Conservation (phyloP, 2,797 vertebrate species). For the Huso huso region DNA sequence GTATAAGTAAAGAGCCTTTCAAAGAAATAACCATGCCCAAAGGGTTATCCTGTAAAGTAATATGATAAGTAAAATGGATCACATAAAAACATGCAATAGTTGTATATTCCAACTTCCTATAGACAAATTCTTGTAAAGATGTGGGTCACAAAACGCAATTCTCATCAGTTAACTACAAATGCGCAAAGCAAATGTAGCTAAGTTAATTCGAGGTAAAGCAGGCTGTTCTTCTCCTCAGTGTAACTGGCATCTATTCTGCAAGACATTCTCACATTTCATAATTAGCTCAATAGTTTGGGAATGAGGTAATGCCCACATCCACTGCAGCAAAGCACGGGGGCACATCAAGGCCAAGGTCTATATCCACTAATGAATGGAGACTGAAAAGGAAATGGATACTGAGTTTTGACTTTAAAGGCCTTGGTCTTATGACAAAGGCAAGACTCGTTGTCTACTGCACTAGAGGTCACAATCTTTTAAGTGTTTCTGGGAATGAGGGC, state of each 20-base stretch:
- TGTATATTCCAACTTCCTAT: no score
- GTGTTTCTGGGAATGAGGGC: conserved; percentile 8
- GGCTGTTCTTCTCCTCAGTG: conserved; percentile 30
- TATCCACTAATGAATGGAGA: conserved; percentile 26
- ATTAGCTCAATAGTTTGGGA: conserved; percentile 39
- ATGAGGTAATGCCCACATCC: conserved; percentile 26
- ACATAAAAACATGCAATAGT: no score
- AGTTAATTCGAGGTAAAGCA: conserved; percentile 39
- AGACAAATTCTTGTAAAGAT: no score
- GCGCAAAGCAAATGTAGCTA: conserved; percentile 43
- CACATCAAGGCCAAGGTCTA: conserved; percentile 1
- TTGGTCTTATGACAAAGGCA: conserved; percentile 20
- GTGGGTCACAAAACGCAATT: no score
- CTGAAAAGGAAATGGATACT: conserved; percentile 33
- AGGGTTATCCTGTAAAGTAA: conserved; percentile 2
- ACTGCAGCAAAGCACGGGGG: not conserved
- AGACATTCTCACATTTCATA: conserved; percentile 38
- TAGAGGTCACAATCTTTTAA: conserved; percentile 2
- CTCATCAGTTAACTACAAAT: conserved; percentile 32
- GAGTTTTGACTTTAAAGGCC: conserved; percentile 9
- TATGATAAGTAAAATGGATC: no score
- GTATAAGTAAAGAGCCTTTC: no score
- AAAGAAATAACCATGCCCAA: not conserved
- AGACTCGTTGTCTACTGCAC: conserved; percentile 3
- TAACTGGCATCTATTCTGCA: not conserved